A percentile compares a stretch with the other conserved stretches of the same genome.
Conservation (phyloP, 2,113 vertebrate species). For the Gila orcuttii region DNA sequence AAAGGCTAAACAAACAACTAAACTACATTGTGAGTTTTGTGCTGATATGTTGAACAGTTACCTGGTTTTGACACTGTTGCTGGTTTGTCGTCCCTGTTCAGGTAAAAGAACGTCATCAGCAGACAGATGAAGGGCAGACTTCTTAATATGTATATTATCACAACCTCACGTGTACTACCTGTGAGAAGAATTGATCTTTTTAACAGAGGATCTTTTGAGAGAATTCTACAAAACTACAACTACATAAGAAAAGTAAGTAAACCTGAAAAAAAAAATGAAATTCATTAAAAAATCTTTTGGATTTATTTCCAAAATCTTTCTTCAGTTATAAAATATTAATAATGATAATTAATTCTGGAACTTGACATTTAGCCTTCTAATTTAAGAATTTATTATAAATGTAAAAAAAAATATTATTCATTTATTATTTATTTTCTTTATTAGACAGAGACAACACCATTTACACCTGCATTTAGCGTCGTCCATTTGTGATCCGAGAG, state of each 20-base stretch:
- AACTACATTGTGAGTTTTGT: neutral
- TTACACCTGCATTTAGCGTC: too few species aligned
- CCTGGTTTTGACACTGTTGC: neutral
- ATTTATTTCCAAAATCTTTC: neutral
- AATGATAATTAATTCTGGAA: neutral
- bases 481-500: too few species aligned
- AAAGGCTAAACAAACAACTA: neutral
- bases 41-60: neutral
- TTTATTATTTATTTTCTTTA: neutral
- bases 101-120: conserved; percentile 3
- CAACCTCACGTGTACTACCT: neutral
- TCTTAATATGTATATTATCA: conserved; percentile 17
- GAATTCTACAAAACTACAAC: neutral
- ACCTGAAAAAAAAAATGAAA: neutral
- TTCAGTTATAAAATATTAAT: neutral
- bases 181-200: neutral
- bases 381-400: neutral
- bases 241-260: neutral
- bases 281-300: neutral
- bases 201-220: neutral
- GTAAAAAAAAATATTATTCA: neutral
- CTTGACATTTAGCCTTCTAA: neutral
- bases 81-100: neutral
- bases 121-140: conserved; percentile 10
- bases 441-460: neutral